Percentiles rank a stretch among this genome's conserved stretches.
phyloP scores from a whole-genome alignment of 1,140 invertebrate genomes.

The Popillia japonica region DNA sequence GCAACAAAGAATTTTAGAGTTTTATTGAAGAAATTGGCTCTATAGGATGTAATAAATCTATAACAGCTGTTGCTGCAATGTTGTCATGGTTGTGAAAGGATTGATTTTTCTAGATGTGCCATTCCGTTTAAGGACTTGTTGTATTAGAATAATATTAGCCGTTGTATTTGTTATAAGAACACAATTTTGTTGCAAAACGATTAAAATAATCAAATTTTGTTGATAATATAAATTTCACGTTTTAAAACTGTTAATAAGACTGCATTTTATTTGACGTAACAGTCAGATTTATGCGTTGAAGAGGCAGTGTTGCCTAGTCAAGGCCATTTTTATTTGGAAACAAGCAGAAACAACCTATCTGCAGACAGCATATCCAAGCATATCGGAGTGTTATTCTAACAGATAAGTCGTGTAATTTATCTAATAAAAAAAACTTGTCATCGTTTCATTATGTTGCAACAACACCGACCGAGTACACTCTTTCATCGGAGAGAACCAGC shows the following conservation, averaged over 20 bases:
- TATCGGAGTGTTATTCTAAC: too few relatives aligned
- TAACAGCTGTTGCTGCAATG: conserved; percentile 16
- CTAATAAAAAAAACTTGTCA: background rate
- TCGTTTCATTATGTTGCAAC: background rate
- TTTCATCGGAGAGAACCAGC: background rate
- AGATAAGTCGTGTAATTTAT: background rate
- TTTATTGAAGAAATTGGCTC: conserved; percentile 2
- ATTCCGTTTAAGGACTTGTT: background rate
- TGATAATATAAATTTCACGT: background rate
- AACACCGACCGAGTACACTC: background rate
- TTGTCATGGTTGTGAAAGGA: conserved; percentile 20
- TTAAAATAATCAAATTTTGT: too few relatives aligned
- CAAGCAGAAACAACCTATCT: background rate
- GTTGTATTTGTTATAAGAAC: background rate
- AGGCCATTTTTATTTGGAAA: conserved; percentile 6
- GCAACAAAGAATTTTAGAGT: background rate
- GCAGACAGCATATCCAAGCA: too few relatives aligned
- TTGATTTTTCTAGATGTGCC: background rate
- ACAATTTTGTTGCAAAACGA: too few relatives aligned
- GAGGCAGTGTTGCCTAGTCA: background rate
- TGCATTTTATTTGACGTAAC: too few relatives aligned
- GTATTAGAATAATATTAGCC: background rate
- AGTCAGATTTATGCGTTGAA: too few relatives aligned
- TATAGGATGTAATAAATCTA: conserved; percentile 7
- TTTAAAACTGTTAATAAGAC: background rate